Evolutionary conservation across 2,113 vertebrate species (phyloP).

Genomic region (Amphiprion percula): DNA sequence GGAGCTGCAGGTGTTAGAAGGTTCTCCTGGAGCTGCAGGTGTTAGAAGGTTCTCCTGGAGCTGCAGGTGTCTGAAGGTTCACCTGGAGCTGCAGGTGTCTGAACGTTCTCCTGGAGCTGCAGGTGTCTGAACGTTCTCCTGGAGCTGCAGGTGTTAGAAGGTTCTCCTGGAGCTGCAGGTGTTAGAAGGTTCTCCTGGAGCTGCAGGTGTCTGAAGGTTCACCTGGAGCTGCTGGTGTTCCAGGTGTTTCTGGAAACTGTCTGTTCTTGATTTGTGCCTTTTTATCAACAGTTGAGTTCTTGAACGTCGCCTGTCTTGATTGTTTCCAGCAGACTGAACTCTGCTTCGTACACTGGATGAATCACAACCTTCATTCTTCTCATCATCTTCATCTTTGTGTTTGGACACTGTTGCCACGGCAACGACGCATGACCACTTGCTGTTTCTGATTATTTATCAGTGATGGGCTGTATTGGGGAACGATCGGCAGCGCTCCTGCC

Average conservation of each 20-base stretch:
- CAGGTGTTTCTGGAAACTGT: slow-evolving; percentile 62
- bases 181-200: no score
- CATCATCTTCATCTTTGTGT: slow-evolving; percentile 45
- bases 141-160: no score
- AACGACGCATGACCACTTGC: slow-evolving; percentile 75
- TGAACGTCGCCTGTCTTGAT: slow-evolving; percentile 52
- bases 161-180: no score
- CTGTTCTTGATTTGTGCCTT: slow-evolving; percentile 81
- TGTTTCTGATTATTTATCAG: slow-evolving; percentile 79
- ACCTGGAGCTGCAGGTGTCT: no score
- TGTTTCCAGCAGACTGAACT: slow-evolving; percentile 21
- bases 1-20: no score
- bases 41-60: no score
- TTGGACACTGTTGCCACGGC: slow-evolving; percentile 69
- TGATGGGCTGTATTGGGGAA: slow-evolving; percentile 37
- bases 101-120: no score
- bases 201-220: slow-evolving; percentile 45
- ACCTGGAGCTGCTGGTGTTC: slow-evolving; percentile 1
- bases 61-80: no score
- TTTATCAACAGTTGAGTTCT: slow-evolving; percentile 64
- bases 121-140: no score
- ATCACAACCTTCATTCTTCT: slow-evolving; percentile 53
- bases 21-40: no score
- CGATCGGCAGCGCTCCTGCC: slow-evolving; percentile 36
- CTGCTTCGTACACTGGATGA: slow-evolving; percentile 73